Evolutionary conservation across 23 tunicate genomes (phyloP), one percentile per base, ranked within the genome.

Genomic region (Botrylloides violaceus): DNA sequence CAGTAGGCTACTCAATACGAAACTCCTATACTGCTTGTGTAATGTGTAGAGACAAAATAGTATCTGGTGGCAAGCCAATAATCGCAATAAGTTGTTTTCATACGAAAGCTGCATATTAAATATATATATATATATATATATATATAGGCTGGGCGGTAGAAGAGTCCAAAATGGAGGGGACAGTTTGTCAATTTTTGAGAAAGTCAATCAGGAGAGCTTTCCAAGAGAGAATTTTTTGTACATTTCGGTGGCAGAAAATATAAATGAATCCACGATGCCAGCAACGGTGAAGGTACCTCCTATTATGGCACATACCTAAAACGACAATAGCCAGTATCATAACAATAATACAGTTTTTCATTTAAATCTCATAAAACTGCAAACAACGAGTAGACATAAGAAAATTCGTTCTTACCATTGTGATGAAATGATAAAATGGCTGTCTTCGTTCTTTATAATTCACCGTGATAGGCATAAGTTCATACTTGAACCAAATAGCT

Each of bases 211-310:
- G 18, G 95, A 87, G 7, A 95, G 76, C 75, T 95, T 95, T 64
- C 99, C 99, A 1, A 87, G 70, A 1, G 85, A 31, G 57, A 83
- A 83, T 55, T 95, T 95, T 78, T 95, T 95, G 91, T 87, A 89
- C 96, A 95, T 95, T 39, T 95, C 88, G 23, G 94, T 80, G 3
- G 99, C 99, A 22, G 96, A 82, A 65, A 95, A 95, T 1, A 95
- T 56, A 87, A 95, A 89, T 3, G 99, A 87, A 55, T 95, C 99
- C 4, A 95, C 75, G 29, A 95, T 95, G 34, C 99, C 99, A 39
- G 99, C 99, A 30, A 95, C 99, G 30, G 99, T 95, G 70, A 95
- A 95, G 3, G 99, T 84, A 19, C 99, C 99, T 4, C 99, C 99
- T 33, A 95, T 87, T 29, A 95, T 95, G 12, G 99, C 99, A 79